Base-by-base conservation (phyloP, 2,797 vertebrate species). In the Microtus obscurus region DNA sequence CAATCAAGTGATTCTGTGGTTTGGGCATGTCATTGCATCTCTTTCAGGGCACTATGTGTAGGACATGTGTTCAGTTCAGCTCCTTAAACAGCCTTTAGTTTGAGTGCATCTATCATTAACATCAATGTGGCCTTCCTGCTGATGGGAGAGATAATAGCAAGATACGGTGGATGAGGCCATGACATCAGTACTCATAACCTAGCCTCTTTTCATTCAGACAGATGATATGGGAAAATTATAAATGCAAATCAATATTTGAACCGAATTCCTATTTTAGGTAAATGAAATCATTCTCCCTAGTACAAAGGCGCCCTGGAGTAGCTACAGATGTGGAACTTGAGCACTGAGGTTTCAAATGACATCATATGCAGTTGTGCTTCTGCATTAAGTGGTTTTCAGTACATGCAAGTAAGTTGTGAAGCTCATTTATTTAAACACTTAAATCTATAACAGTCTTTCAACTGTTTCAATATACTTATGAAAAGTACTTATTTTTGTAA, bases 371-470 rank as follows among this genome's bases (percentile, higher is more conserved):
- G 3, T 53, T 53, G 43, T 82, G 31, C 56, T 95, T 94, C 93
- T 51, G 77, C 21, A 43, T 59, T 96, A 96, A 95, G 74, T 94
- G 37, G 11, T 95, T 97, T 96, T 85, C 77, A 80, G 23, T 71
- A 45, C 71, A 51, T 65, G 25, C 63, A 90, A 92, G 71, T 61
- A 82, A 87, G 94, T 16, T 77, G 11, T 80, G 59, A 29, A 63
- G n/a, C 56, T 95, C 96, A 97, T 91, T 97, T 87, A 93, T 95
- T 85, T 73, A 90, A 94, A 81, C 94, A 97, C 40, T 92, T 87
- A 96, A 91, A 95, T 97, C 56, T 59, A 91, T 96, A 93, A 85
- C 92, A 89, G 11, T 87, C 86, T 48, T 96, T 94, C 34, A 93
- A 61, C 93, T 89, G 74, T 96, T 96, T 97, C 77, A 92, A 80